Percentiles rank a stretch among this genome's conserved stretches.
Evolutionary conservation across 2,888 invertebrate genomes (phyloP).

Genomic region (Cyclophora albipunctata): DNA sequence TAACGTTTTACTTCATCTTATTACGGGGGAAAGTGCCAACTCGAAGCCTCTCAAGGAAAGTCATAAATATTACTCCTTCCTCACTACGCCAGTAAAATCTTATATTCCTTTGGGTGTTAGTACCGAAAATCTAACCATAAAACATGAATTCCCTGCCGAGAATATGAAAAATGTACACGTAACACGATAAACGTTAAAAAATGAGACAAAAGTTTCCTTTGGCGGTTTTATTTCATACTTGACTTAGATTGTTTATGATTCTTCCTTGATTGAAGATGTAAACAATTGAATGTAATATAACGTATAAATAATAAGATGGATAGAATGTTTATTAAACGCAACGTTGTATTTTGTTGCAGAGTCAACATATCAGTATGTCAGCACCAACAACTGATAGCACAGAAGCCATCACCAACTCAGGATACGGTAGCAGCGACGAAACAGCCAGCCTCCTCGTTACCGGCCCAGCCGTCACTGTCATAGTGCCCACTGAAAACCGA

Average conservation of each 20-base stretch:
- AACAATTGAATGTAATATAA: too few species aligned
- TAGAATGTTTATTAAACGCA: too few species aligned
- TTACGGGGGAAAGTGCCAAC: too few species aligned
- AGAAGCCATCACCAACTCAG: slow-evolving; percentile 77
- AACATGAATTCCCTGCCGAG: slow-evolving; percentile 19
- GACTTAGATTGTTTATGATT: too few species aligned
- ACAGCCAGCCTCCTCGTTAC: slow-evolving; percentile 86
- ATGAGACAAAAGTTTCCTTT: slow-evolving; percentile 14
- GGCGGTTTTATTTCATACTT: slow-evolving; percentile 6
- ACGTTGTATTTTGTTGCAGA: slow-evolving; percentile 45
- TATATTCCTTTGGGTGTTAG: slow-evolving; percentile 22
- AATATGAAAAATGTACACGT: slow-evolving; percentile 19
- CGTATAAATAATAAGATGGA: too few species aligned
- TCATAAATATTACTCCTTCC: slow-evolving; percentile 30
- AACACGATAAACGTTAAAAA: slow-evolving; percentile 16
- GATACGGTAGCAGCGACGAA: slow-evolving; percentile 86
- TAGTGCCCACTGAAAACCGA: slow-evolving; percentile 64
- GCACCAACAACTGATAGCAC: slow-evolving; percentile 70
- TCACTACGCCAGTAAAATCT: slow-evolving; percentile 20
- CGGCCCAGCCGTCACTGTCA: slow-evolving; percentile 74
- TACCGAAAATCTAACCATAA: slow-evolving; percentile 19
- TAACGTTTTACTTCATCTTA: too few species aligned
- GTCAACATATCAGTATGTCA: slow-evolving; percentile 47
- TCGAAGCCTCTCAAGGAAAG: not conserved
- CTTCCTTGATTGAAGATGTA: too few species aligned